Percentiles rank a stretch among this genome's conserved stretches.
phyloP scores from a whole-genome alignment of 2,888 invertebrate species.

The Eubasilissa splendida region DNA sequence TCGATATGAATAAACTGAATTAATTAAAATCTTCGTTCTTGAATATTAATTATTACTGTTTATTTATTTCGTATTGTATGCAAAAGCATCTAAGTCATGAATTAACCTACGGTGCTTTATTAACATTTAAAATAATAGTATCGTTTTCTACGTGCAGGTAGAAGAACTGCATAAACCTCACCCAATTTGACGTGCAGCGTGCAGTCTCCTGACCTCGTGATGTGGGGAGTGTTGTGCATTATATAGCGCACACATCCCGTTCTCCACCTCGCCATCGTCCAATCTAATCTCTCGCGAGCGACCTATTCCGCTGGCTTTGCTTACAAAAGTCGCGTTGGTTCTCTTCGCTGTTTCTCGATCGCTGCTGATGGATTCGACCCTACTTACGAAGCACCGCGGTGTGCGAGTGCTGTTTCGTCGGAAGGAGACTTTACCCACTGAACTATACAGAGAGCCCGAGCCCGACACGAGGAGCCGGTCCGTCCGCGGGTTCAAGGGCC shows the following conservation, averaged over 20 bases:
- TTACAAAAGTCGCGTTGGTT: not conserved
- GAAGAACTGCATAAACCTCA: too few species aligned
- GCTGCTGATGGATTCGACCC: not conserved
- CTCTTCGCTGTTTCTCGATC: not conserved
- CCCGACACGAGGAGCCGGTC: conserved; percentile 38
- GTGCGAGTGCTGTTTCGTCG: not conserved
- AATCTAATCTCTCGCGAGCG: not conserved
- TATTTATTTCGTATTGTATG: too few species aligned
- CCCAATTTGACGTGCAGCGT: not conserved
- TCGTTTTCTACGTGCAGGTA: too few species aligned
- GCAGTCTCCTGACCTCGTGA: conserved; percentile 32
- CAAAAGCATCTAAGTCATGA: too few species aligned
- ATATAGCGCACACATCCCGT: conserved; percentile 35
- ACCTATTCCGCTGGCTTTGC: conserved; percentile 13
- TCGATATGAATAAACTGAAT: too few species aligned
- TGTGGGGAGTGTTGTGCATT: conserved; percentile 19
- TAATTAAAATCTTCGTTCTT: too few species aligned
- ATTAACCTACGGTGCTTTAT: too few species aligned
- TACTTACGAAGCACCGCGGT: not conserved
- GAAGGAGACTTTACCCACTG: conserved; percentile 37
- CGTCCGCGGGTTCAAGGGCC: conserved; percentile 54
- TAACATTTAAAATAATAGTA: too few species aligned
- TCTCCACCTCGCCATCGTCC: not conserved
- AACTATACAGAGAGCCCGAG: conserved; percentile 13
- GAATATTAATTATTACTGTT: too few species aligned